Conservation (phyloP, 1,140 invertebrate species). For the Drosophila elegans region DNA sequence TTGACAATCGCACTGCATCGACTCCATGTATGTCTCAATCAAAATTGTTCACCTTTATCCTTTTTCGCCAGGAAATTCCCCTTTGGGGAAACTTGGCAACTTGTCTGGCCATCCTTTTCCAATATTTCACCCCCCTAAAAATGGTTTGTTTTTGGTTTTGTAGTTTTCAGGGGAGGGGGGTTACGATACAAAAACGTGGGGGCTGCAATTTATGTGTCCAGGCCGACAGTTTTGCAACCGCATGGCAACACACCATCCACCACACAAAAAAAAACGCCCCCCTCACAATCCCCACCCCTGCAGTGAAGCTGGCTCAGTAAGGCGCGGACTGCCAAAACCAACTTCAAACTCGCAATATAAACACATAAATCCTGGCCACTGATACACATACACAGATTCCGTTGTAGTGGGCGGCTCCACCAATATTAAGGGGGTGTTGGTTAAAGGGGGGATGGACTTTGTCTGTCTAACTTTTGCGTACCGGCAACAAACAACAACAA, state of each 20-base stretch:
- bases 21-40: conserved; percentile 46
- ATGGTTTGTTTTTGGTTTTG: conserved; percentile 20
- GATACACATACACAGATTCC: conserved; percentile 38
- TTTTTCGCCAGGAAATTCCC: conserved; percentile 1
- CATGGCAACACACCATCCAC: conserved; percentile 19
- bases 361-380: conserved; percentile 49
- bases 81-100: conserved; percentile 29
- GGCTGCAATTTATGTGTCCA: conserved; percentile 66
- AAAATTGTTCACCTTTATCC: conserved; percentile 25
- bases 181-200: conserved; percentile 54
- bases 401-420: conserved; percentile 11
- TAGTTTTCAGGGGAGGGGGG: background rate
- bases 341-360: conserved; percentile 54
- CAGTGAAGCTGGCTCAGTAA: background rate
- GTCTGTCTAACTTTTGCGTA: conserved; percentile 44
- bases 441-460: background rate
- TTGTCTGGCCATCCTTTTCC: conserved; percentile 16
- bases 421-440: background rate
- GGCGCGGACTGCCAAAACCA: conserved; percentile 41
- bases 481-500: conserved; percentile 15
- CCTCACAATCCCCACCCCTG: background rate
- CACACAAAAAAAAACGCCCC: background rate
- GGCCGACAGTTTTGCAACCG: conserved; percentile 60
- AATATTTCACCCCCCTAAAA: conserved; percentile 6
- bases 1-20: conserved; percentile 4